Conservation (phyloP, 2,797 vertebrate species). For the Sebastes hubbsi region DNA sequence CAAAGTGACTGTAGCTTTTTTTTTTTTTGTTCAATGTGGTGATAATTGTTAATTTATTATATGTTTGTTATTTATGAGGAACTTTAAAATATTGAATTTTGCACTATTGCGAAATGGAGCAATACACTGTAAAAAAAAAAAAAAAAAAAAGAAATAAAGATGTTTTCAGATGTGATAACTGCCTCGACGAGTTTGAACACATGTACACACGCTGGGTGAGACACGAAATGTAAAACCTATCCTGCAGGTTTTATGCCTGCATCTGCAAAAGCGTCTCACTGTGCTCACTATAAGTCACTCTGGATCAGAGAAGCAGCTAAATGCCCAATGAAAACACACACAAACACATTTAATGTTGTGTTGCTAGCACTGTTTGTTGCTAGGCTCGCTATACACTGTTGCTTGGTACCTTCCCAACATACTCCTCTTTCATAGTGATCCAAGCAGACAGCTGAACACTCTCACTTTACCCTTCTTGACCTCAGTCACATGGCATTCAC, state of each 20-base stretch:
- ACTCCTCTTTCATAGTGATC: constrained; percentile 77
- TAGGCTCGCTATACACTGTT: constrained; percentile 55
- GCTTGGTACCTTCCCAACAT: constrained; percentile 61
- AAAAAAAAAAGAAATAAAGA: constrained; percentile 76
- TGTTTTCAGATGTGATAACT: constrained; percentile 75
- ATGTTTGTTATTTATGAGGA: constrained; percentile 87
- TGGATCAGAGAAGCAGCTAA: constrained; percentile 8
- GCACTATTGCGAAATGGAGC: constrained; percentile 86
- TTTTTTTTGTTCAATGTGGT: constrained; percentile 73
- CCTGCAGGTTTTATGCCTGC: neutral
- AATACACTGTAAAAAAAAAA: constrained; percentile 77
- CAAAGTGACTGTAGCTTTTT: constrained; percentile 60
- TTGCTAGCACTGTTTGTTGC: constrained; percentile 54
- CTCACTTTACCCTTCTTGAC: constrained; percentile 84
- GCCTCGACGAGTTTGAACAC: constrained; percentile 6
- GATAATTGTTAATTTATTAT: constrained; percentile 84
- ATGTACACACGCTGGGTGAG: neutral
- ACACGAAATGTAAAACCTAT: neutral
- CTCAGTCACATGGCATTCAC: constrained; percentile 80
- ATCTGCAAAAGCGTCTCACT: neutral
- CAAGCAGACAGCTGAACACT: constrained; percentile 83
- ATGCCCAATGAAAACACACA: constrained; percentile 3
- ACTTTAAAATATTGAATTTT: constrained; percentile 79
- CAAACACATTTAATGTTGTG: constrained; percentile 12
- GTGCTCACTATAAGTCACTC: neutral